Evolutionary conservation across 1,140 invertebrate species (phyloP), one percentile per base, ranked within the genome.

Genomic region (Lordiphosa collinella): DNA sequence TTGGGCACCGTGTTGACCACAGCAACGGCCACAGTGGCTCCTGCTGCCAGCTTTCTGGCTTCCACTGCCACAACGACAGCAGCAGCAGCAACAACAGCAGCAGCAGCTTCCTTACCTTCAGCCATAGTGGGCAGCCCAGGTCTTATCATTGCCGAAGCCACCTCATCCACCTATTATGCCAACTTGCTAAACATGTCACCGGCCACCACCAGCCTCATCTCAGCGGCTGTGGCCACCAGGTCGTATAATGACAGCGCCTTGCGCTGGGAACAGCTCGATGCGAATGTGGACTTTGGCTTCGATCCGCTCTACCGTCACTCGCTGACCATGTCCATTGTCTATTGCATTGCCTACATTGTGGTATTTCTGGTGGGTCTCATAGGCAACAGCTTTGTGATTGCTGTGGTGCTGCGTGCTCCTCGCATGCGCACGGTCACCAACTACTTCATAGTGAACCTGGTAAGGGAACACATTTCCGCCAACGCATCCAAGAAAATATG

Each of bases 361-460:
- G 96, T 97, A 3, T 97, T 97, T 84, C 91, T 95, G 8, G 92
- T 96, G 40, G 96, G 96, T 1, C 91, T 98, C 41, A 92, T 97
- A 52, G 96, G 96, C 32, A 98, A 98, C 89, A 93, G 93, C 86
- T 96, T 96, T 82, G 96, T 97, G 61, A 95, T 97, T 43, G 93
- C 95, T 9, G 96, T 98, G 43, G 95, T 98, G 44, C 93, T 94
- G 78, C 92, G 95, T 34, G 94, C 95, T n/a, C 95, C 96, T 1
- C 90, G 95, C 34, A 97, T 97, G 96, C 91, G 95, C 57, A 97
- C 95, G 35, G 96, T 97, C 35, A 98, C 97, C 61, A 98, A 99
- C 90, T 97, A 96, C 90, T 98, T 98, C 90, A 97, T 98, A 74
- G 96, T 97, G 78, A 99, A 98, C 90, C 91, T 99, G 71, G 63